Evolutionary conservation across 2,888 invertebrate species (phyloP).

Genomic region (Dinocampus coccinellae): DNA sequence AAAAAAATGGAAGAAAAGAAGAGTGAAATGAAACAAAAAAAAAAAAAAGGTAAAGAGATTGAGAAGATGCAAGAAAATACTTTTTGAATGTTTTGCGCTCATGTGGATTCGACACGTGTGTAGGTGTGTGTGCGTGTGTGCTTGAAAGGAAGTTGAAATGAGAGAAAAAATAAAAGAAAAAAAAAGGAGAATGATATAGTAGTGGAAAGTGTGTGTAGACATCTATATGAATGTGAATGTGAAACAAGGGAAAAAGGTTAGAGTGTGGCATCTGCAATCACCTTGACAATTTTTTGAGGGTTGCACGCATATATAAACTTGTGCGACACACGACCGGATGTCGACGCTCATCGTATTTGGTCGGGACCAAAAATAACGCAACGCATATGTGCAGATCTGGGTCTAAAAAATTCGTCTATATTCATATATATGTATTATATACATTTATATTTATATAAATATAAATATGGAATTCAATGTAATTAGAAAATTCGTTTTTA

Average conservation of each 20-base stretch:
- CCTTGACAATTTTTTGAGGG: constrained; percentile 26
- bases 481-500: too few relatives aligned
- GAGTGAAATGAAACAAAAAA: background rate
- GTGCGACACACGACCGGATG: constrained; percentile 35
- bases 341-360: constrained; percentile 23
- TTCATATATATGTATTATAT: constrained; percentile 22
- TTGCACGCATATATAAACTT: background rate
- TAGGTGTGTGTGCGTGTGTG: background rate
- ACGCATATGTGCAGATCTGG: constrained; percentile 42
- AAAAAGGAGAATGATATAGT: background rate
- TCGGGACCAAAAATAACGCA: constrained; percentile 37
- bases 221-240: background rate
- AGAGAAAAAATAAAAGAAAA: background rate
- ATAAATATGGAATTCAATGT: background rate
- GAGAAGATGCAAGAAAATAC: background rate
- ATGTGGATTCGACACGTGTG: background rate
- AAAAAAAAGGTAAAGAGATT: background rate
- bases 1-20: too few relatives aligned
- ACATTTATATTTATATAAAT: background rate
- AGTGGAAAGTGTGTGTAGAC: background rate
- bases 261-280: background rate
- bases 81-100: background rate
- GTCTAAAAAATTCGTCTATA: constrained; percentile 42
- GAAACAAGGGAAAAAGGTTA: background rate
- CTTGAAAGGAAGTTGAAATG: background rate